These are phyloP conservation scores for Zonotrichia leucophrys DNA, from an alignment of 2,113 vertebrate species.

Conservation along the genomic window DNA sequence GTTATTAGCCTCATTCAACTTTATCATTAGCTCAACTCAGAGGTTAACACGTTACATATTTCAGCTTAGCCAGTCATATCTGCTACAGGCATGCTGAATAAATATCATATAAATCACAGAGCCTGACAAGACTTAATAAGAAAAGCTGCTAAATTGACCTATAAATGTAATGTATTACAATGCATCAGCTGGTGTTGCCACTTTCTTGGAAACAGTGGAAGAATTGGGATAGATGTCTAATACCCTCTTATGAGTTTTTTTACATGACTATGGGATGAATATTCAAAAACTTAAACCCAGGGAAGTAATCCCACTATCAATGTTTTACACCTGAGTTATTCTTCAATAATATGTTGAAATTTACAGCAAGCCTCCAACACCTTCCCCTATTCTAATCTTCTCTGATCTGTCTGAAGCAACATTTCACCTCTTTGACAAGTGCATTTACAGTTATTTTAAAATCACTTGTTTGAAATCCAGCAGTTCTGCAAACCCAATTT, in stretches of 20 bases:
- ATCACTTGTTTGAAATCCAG: conserved; percentile 20
- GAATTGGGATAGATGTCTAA: neutral
- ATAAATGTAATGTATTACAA: conserved; percentile 17
- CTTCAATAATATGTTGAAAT: neutral
- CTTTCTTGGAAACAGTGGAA: conserved; percentile 35
- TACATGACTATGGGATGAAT: neutral
- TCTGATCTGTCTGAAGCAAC: neutral
- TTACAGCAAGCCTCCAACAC: neutral
- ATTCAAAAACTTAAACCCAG: neutral
- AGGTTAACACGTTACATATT: conserved; percentile 54
- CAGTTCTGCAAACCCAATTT: conserved; percentile 26
- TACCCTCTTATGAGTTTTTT: neutral
- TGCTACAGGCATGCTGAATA: conserved; percentile 38
- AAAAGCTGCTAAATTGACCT: conserved; percentile 53
- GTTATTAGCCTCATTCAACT: conserved; percentile 33
- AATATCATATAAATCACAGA: conserved; percentile 47
- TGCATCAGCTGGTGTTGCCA: conserved; percentile 19
- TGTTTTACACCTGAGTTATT: neutral
- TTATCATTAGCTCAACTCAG: conserved; percentile 44
- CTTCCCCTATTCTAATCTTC: neutral
- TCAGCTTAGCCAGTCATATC: conserved; percentile 10
- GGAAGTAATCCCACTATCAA: neutral
- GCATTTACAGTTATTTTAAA: conserved; percentile 7
- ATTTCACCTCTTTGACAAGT: neutral
- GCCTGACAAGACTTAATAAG: conserved; percentile 41